Base-by-base conservation (phyloP, 2,888 invertebrate genomes). In the Parapristionchus giblindavisi region DNA sequence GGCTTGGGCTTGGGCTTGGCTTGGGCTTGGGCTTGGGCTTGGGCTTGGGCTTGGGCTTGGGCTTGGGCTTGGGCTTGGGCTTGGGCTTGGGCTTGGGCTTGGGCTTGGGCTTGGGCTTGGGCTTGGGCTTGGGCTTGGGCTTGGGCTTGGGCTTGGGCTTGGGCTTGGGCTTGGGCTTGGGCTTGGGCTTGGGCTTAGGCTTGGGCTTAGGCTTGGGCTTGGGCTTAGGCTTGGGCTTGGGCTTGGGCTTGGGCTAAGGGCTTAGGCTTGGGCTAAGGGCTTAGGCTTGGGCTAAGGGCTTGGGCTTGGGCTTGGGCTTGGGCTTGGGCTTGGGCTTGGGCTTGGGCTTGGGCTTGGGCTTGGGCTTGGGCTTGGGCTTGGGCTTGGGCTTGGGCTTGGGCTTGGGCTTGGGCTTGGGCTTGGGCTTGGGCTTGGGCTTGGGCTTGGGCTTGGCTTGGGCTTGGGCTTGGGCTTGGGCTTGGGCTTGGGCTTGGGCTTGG, bases 391-490 rank as follows among this genome's bases (percentile, higher is more conserved):
- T 76, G 63, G 51, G 76, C 76, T 76, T 68, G 52, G 70, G 70
- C 70, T 68, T 68, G 52, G 70, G 70, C 70, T 68, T 77, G 76
- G 76, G 29, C 48, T 76, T 32, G 61, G 75, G 8, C 36, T 75
- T 27, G 32, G 76, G 17, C 36, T 75, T 27, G 27, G 76, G 14
- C 38, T 76, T 77, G 11, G 76, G 17, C 60, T 76, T 75, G n/a
- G n/a, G n/a, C n/a, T n/a, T n/a, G n/a, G n/a, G n/a, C n/a, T n/a
- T n/a, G n/a, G n/a, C n/a, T n/a, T 77, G 24, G 76, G 63, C 34
- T 77, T 77, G 21, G 76, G 52, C 76, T 75, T 75, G 36, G 76
- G 76, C 76, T 77, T 76, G 5, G 76, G 76, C 76, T 77, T 76
- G 34, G 76, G 54, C 75, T 76, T 76, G 58, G 76, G 74, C 60